Conservation (phyloP, 2,888 invertebrate species). For the Hydropsyche betteni region DNA sequence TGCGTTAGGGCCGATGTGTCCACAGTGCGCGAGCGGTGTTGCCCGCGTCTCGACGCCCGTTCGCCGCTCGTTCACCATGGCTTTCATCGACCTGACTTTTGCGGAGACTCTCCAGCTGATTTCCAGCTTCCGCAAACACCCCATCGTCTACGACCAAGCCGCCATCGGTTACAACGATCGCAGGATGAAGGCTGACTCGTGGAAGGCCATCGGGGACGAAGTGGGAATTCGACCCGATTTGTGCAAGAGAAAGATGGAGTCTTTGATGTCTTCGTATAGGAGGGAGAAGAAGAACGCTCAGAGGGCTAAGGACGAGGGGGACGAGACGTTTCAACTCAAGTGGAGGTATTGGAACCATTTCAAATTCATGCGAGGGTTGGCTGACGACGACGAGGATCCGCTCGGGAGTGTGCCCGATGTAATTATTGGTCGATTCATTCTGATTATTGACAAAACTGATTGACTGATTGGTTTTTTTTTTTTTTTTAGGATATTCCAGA, state of each 20-base stretch:
- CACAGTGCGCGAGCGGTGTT: conserved; percentile 17
- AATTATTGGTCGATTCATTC: neutral
- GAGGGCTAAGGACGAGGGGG: conserved; percentile 1
- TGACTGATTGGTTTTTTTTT: neutral
- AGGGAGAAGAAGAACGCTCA: conserved; percentile 13
- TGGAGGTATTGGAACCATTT: conserved; percentile 51
- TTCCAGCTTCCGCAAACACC: conserved; percentile 27
- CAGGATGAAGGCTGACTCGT: conserved; percentile 30
- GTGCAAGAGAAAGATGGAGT: conserved; percentile 36
- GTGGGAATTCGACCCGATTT: conserved; percentile 46
- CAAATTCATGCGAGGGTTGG: conserved; percentile 48
- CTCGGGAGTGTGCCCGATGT: conserved; percentile 47
- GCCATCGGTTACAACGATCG: conserved; percentile 31
- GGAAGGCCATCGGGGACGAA: conserved; percentile 31
- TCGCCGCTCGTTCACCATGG: conserved; percentile 18
- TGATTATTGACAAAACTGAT: neutral
- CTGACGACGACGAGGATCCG: conserved; percentile 50
- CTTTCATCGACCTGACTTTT: conserved; percentile 11
- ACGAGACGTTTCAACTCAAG: conserved; percentile 13
- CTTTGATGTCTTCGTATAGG: conserved; percentile 22
- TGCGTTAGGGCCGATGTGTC: neutral
- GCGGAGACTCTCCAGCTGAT: conserved; percentile 31
- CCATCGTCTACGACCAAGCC: conserved; percentile 35
- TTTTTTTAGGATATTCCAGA: conserved; percentile 38
- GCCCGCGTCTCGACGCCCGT: neutral